phyloP scores from a whole-genome alignment of 2,888 invertebrate genomes.

The Cephalotes varians region DNA sequence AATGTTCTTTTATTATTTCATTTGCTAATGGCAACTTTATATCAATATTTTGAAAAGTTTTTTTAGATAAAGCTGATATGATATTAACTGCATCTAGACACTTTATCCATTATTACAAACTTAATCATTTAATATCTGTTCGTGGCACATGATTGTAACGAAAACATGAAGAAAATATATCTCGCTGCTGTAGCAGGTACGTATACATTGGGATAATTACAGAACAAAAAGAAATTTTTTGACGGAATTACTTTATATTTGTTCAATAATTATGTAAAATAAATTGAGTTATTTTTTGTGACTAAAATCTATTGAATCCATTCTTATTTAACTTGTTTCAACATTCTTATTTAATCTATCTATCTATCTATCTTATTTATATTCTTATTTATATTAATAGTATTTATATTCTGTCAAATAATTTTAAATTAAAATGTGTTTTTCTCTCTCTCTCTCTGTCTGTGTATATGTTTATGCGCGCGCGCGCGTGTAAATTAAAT shows the following conservation, averaged over 20 bases:
- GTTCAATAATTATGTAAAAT: background rate
- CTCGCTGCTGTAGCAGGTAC: constrained; percentile 62
- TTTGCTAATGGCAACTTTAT: constrained; percentile 44
- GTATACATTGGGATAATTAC: background rate
- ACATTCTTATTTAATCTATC: no score
- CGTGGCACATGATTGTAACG: background rate
- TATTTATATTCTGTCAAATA: no score
- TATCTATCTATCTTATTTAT: background rate
- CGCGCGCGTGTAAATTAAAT: no score
- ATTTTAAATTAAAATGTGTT: background rate
- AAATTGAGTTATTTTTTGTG: background rate
- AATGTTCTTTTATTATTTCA: background rate
- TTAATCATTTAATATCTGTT: constrained; percentile 21
- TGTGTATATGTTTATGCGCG: no score
- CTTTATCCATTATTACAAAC: background rate
- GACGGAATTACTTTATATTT: background rate
- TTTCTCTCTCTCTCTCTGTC: no score
- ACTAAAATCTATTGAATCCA: background rate
- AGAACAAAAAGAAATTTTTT: background rate
- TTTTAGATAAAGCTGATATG: constrained; percentile 8
- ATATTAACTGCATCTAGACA: background rate
- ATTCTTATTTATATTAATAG: background rate
- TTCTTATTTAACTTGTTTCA: background rate
- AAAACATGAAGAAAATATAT: constrained; percentile 63
- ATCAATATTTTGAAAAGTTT: background rate